Percentiles rank a stretch among this genome's conserved stretches.
Conservation (phyloP, 2,888 invertebrate species). For the Melanargia galathea region DNA sequence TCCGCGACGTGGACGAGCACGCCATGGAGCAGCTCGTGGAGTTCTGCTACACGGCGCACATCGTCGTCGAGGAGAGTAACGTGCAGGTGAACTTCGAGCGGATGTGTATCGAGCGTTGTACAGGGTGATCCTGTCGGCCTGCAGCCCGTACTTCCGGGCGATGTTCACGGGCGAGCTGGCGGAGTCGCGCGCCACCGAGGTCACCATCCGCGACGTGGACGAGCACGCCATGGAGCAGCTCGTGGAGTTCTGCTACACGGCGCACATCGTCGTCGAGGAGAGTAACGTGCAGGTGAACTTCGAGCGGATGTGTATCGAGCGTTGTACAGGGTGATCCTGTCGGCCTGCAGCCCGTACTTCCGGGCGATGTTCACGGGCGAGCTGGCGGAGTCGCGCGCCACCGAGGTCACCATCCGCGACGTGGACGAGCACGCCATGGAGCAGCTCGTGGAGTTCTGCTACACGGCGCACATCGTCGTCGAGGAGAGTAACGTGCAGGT, state of each 20-base stretch:
- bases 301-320: too few relatives aligned
- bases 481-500: conserved; percentile 98
- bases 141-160: too few relatives aligned
- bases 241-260: conserved; percentile 99
- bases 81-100: too few relatives aligned
- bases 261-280: conserved; percentile 98
- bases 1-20: too few relatives aligned
- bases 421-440: conserved; percentile 99
- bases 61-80: too few relatives aligned
- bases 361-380: conserved; percentile 99
- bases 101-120: too few relatives aligned
- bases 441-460: conserved; percentile 97
- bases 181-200: conserved; percentile 99
- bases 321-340: too few relatives aligned
- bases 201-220: conserved; percentile 98
- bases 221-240: conserved; percentile 98
- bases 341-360: conserved; percentile 99
- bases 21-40: too few relatives aligned
- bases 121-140: too few relatives aligned
- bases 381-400: conserved; percentile 97
- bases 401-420: conserved; percentile 98
- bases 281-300: conserved; percentile 93
- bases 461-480: conserved; percentile 98
- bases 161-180: conserved; percentile 99
- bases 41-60: too few relatives aligned